phyloP scores from a whole-genome alignment of 1,140 invertebrate genomes.

The Halyomorpha halys region DNA sequence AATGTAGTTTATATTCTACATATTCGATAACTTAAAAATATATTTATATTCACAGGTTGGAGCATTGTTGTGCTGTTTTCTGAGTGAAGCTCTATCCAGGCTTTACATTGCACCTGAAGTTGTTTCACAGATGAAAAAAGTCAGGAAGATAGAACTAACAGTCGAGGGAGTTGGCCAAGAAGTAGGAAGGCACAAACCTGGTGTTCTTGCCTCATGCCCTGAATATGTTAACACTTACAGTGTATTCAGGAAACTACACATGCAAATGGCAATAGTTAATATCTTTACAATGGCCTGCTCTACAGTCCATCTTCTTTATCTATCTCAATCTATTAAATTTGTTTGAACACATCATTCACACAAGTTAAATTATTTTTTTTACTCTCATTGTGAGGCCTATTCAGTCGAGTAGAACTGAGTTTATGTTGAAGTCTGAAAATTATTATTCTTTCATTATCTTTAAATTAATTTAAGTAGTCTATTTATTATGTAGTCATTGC shows the following conservation, averaged over 20 bases:
- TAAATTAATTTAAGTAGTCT: too few species aligned
- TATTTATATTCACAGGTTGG: constrained; percentile 46
- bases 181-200: constrained; percentile 52
- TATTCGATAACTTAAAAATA: too few species aligned
- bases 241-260: constrained; percentile 55
- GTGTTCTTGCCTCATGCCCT: constrained; percentile 53
- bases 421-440: too few species aligned
- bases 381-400: too few species aligned
- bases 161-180: constrained; percentile 59
- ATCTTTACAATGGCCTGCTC: constrained; percentile 60
- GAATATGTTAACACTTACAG: constrained; percentile 56
- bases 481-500: too few species aligned
- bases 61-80: constrained; percentile 53
- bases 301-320: constrained; percentile 54
- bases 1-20: too few species aligned
- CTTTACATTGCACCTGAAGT: constrained; percentile 56
- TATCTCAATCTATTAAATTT: constrained; percentile 39
- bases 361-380: too few species aligned
- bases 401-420: too few species aligned
- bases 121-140: constrained; percentile 51
- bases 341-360: background rate
- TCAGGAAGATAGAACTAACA: constrained; percentile 54
- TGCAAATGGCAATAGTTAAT: constrained; percentile 58
- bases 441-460: too few species aligned
- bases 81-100: constrained; percentile 54